Base-by-base conservation (phyloP, 1,140 invertebrate species). In the Chelonus insularis region DNA sequence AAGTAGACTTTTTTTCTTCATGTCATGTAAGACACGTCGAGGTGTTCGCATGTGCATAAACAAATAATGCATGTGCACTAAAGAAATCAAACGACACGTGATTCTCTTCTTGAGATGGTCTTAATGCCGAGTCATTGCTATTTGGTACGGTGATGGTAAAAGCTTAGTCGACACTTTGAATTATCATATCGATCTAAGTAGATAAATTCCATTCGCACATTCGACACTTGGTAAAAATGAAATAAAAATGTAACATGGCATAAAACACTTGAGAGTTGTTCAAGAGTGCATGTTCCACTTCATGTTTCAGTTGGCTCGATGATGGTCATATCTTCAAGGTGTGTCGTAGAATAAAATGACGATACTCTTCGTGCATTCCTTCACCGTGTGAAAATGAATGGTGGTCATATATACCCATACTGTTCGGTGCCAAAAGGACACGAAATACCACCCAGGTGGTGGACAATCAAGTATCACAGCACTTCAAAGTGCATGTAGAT, bases 371-470 rank as follows among this genome's bases (percentile, higher is more conserved):
- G 16, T 23, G 34, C 12, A 2, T 0, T 14, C 23, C 52, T 60
- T 54, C 50, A 54, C 25, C 12, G 6, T 18, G 14, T n/a, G 16
- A 55, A 55, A 60, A 60, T 11, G n/a, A 39, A 54, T 21, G 21
- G 5, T 21, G n/a, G 21, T 6, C 9, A 37, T 37, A n/a, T 37
- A 14, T 34, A 41, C 20, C n/a, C 47, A 59, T 34, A 39, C 45
- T 32, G 11, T 16, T 58, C 43, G 45, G 36, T 58, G 34, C 57
- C 57, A 34, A 58, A 58, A 58, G 43, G 34, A 29, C 34, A 18
- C 14, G 25, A 60, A 54, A 60, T 60, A 41, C 58, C 58, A 60
- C 58, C 58, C 58, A 60, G 36, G 58, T 54, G 58, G 47, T 32
- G 9, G 21, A 51, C 47, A 25, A n/a, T n/a, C n/a, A 12, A 14